phyloP scores from a whole-genome alignment of 2,113 vertebrate species.

The Aviceda subcristata region DNA sequence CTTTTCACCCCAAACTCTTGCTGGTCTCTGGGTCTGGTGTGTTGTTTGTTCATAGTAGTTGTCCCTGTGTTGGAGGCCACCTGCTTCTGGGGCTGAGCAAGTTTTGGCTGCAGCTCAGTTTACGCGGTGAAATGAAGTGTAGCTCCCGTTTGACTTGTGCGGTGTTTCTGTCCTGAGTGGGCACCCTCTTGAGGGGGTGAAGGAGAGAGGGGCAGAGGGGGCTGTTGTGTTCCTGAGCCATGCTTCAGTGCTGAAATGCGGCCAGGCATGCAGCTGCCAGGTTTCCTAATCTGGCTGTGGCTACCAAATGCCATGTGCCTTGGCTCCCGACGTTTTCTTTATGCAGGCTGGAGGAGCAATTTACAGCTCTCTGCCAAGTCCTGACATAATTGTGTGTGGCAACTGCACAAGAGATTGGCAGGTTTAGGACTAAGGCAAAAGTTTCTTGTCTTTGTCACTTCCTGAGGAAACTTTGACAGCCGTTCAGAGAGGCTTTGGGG shows the following conservation, averaged over 20 bases:
- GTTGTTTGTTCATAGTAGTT: background rate
- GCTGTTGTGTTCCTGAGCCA: background rate
- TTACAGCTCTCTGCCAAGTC: background rate
- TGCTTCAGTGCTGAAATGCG: background rate
- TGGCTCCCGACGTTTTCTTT: background rate
- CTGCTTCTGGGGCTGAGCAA: background rate
- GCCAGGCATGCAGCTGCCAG: background rate
- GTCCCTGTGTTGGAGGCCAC: background rate
- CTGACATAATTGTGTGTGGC: conserved; percentile 37
- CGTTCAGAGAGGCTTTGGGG: background rate
- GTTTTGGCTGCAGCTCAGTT: background rate
- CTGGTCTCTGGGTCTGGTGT: background rate
- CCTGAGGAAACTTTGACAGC: conserved; percentile 52
- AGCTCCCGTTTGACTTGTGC: accelerated
- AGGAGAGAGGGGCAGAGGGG: background rate
- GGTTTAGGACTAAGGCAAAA: conserved; percentile 10
- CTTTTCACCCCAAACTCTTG: background rate
- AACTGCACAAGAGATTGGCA: background rate
- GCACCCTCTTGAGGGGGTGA: background rate
- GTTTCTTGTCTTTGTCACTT: conserved; percentile 57
- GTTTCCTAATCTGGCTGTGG: background rate
- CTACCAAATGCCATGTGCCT: background rate
- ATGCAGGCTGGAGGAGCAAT: background rate
- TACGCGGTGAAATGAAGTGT: background rate
- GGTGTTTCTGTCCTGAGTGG: background rate